Percentiles rank a stretch among this genome's conserved stretches.
Evolutionary conservation across 2,797 vertebrate genomes (phyloP).

Genomic region (Aulostomus chinensis): DNA sequence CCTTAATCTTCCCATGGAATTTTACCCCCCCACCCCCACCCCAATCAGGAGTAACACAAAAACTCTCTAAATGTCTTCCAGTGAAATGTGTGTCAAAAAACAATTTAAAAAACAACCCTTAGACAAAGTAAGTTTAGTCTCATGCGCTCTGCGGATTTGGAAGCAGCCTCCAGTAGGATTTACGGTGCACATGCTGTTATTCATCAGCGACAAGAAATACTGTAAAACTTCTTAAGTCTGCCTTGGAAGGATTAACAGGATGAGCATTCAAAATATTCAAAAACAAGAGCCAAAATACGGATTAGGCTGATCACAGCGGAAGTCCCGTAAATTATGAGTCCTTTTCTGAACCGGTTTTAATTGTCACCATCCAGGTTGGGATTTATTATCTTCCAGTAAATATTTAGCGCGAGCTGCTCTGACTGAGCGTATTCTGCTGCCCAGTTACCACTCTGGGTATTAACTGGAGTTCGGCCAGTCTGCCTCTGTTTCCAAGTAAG

Average conservation of each 20-base stretch:
- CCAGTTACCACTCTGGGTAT: slow-evolving; percentile 52
- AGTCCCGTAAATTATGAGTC: slow-evolving; percentile 38
- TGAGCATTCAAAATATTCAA: slow-evolving; percentile 35
- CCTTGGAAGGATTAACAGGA: slow-evolving; percentile 25
- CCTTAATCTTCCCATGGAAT: no score
- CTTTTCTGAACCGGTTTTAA: slow-evolving; percentile 32
- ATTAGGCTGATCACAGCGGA: slow-evolving; percentile 22
- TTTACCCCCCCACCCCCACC: no score
- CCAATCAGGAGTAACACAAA: no score
- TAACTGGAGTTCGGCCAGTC: slow-evolving; percentile 49
- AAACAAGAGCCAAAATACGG: slow-evolving; percentile 25
- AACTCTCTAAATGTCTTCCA: no score
- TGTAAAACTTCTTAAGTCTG: slow-evolving; percentile 42
- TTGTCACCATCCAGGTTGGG: slow-evolving; percentile 11
- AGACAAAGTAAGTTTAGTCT: slow-evolving; percentile 46
- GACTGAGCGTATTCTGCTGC: slow-evolving; percentile 50
- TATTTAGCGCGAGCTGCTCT: slow-evolving; percentile 55
- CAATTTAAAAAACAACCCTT: no score
- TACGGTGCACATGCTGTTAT: slow-evolving; percentile 17
- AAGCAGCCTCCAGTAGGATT: slow-evolving; percentile 21
- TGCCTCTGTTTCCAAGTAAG: slow-evolving; percentile 21
- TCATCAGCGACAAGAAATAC: slow-evolving; percentile 28
- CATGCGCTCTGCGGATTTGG: slow-evolving; percentile 31
- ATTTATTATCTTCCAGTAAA: slow-evolving; percentile 65
- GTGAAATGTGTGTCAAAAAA: slow-evolving; percentile 21